Conservation (phyloP, 2,113 vertebrate species). For the Forbesichthys papilliferus region DNA sequence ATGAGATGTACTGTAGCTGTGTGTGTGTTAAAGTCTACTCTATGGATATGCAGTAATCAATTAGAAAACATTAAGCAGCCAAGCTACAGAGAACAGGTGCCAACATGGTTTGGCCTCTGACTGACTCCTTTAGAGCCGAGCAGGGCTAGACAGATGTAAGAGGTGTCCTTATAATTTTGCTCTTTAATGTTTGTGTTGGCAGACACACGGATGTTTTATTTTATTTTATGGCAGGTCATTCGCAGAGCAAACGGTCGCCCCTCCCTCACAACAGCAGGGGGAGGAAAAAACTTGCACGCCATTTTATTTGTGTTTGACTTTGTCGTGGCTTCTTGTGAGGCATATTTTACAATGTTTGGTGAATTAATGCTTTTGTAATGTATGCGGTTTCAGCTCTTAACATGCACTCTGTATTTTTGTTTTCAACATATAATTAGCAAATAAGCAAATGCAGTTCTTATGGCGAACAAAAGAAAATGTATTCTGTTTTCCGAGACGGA, state of each 20-base stretch:
- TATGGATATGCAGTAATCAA: constrained; percentile 32
- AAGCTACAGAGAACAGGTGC: constrained; percentile 22
- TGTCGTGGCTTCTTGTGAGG: constrained; percentile 62
- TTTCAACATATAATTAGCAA: constrained; percentile 64
- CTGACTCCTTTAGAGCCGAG: constrained; percentile 14
- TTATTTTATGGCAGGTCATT: constrained; percentile 45
- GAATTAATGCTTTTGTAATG: constrained; percentile 60
- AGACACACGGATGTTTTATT: constrained; percentile 25
- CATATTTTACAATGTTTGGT: constrained; percentile 56
- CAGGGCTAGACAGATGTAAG: constrained; percentile 40
- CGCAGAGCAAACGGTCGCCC: constrained; percentile 29
- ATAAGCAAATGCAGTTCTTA: constrained; percentile 60
- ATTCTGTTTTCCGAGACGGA: constrained; percentile 47
- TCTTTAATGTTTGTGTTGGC: constrained; percentile 52
- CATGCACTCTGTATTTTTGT: constrained; percentile 55
- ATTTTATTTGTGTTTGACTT: constrained; percentile 67
- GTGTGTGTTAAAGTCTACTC: constrained; percentile 17
- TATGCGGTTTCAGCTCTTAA: constrained; percentile 50
- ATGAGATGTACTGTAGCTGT: constrained; percentile 37
- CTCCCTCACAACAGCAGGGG: constrained; percentile 26
- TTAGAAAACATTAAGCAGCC: constrained; percentile 33
- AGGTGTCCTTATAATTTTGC: constrained; percentile 58
- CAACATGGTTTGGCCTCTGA: constrained; percentile 27
- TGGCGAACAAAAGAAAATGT: constrained; percentile 41
- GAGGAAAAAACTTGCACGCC: constrained; percentile 42